Percentiles rank a stretch among this genome's conserved stretches.
Conservation (phyloP, 2,888 invertebrate species). For the Antheraea assamensis region DNA sequence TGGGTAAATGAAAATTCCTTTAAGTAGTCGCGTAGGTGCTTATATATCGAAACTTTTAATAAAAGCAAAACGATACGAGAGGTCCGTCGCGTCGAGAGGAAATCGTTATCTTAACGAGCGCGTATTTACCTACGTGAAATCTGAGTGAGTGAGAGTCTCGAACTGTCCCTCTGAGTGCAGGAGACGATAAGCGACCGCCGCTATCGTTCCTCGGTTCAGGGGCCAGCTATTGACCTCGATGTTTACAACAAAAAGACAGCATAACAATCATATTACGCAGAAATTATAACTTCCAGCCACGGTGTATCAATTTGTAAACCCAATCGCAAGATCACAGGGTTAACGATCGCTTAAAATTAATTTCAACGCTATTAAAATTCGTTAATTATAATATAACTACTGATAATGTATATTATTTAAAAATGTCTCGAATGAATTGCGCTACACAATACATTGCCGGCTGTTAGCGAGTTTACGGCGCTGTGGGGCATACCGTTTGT, state of each 20-base stretch:
- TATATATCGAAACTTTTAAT: constrained; percentile 66
- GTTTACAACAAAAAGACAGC: constrained; percentile 59
- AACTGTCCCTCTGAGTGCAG: constrained; percentile 67
- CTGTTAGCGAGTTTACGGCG: constrained; percentile 37
- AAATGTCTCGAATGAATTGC: constrained; percentile 19
- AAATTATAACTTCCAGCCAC: constrained; percentile 54
- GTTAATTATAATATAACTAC: constrained; percentile 39
- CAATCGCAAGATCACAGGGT: constrained; percentile 64
- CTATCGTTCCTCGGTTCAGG: constrained; percentile 68
- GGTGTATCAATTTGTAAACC: constrained; percentile 67
- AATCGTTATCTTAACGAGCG: constrained; percentile 78
- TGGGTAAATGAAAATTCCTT: constrained; percentile 58
- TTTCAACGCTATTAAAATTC: constrained; percentile 51
- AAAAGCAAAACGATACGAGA: constrained; percentile 65
- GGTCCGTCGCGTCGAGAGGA: constrained; percentile 69
- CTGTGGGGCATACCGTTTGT: constrained; percentile 43
- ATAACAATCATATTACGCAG: constrained; percentile 41
- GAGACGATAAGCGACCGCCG: constrained; percentile 67
- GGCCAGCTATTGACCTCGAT: constrained; percentile 78
- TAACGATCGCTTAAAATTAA: constrained; percentile 73
- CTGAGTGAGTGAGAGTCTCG: constrained; percentile 69
- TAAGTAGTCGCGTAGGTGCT: constrained; percentile 55
- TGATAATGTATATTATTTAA: background rate
- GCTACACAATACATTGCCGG: constrained; percentile 42
- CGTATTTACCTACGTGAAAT: constrained; percentile 75